Evolutionary conservation across 1,140 invertebrate species (phyloP).

Genomic region (Telenomus remus): DNA sequence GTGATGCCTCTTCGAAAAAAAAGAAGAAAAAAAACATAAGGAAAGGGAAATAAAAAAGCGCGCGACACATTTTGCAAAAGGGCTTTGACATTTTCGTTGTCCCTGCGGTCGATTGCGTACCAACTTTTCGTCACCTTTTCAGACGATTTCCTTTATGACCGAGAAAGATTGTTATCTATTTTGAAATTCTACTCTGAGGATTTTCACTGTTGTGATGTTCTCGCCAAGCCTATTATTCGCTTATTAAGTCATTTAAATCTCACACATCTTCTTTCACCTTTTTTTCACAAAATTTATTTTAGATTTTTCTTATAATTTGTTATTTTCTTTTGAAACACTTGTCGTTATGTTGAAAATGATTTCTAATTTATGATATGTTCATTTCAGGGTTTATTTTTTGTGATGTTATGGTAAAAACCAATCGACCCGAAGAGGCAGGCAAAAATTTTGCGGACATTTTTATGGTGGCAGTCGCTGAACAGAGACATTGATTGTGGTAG

Average conservation of each 20-base stretch:
- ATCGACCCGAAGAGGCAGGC: constrained; percentile 5
- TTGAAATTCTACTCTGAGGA: constrained; percentile 12
- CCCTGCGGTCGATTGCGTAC: constrained; percentile 46
- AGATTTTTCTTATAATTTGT: too few relatives aligned
- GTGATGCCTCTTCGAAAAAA: constrained; percentile 28
- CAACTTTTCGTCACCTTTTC: constrained; percentile 20
- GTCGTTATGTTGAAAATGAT: too few relatives aligned
- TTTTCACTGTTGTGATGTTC: constrained; percentile 7
- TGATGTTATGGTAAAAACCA: background rate
- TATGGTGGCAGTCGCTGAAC: constrained; percentile 26
- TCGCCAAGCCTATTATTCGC: background rate
- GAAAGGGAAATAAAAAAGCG: constrained; percentile 66
- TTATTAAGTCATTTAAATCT: background rate
- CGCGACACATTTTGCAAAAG: constrained; percentile 51
- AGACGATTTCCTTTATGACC: background rate
- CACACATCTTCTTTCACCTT: too few relatives aligned
- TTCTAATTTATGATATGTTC: too few relatives aligned
- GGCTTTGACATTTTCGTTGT: constrained; percentile 45
- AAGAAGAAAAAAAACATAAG: constrained; percentile 21
- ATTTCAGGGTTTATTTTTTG: too few relatives aligned
- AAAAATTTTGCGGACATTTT: constrained; percentile 21
- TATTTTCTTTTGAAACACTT: too few relatives aligned
- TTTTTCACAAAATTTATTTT: too few relatives aligned
- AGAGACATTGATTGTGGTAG: constrained; percentile 62
- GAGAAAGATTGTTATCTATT: constrained; percentile 25